phyloP scores from a whole-genome alignment of 1,140 invertebrate species.

The Andricus grossulariae region DNA sequence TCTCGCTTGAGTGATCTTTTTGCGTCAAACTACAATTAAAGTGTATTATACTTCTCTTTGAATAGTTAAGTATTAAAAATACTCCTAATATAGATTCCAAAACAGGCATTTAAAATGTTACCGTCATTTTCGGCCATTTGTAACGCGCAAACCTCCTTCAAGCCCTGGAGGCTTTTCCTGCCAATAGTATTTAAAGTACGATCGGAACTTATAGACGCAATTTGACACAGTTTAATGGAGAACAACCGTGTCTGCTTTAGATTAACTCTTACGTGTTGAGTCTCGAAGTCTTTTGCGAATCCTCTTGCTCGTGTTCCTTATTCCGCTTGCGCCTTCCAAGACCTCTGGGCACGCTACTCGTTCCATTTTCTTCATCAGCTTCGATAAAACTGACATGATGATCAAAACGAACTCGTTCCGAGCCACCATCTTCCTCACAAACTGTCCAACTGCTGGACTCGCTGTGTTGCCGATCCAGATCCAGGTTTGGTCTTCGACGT shows the following conservation, averaged over 20 bases:
- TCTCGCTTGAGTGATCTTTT: too few species aligned
- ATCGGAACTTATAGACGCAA: background rate
- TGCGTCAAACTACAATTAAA: too few species aligned
- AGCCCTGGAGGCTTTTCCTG: background rate
- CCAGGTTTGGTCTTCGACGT: constrained; percentile 64
- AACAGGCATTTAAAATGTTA: too few species aligned
- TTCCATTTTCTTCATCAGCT: constrained; percentile 60
- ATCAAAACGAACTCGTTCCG: constrained; percentile 78
- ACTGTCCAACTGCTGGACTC: constrained; percentile 71
- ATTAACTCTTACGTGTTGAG: constrained; percentile 36
- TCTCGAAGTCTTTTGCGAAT: constrained; percentile 52
- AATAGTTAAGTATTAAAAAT: too few species aligned
- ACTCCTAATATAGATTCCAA: too few species aligned
- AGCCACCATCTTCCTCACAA: constrained; percentile 78
- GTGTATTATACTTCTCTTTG: too few species aligned
- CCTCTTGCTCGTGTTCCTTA: constrained; percentile 65
- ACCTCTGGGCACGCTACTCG: constrained; percentile 36
- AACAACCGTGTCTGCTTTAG: background rate
- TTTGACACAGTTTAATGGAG: background rate
- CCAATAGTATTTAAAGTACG: background rate
- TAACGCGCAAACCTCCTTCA: background rate
- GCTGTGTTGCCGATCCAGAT: constrained; percentile 67
- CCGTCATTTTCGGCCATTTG: too few species aligned
- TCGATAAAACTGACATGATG: constrained; percentile 77
- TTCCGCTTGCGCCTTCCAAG: constrained; percentile 65